phyloP scores from a whole-genome alignment of 2,888 invertebrate species.

The Zele albiditarsus region DNA sequence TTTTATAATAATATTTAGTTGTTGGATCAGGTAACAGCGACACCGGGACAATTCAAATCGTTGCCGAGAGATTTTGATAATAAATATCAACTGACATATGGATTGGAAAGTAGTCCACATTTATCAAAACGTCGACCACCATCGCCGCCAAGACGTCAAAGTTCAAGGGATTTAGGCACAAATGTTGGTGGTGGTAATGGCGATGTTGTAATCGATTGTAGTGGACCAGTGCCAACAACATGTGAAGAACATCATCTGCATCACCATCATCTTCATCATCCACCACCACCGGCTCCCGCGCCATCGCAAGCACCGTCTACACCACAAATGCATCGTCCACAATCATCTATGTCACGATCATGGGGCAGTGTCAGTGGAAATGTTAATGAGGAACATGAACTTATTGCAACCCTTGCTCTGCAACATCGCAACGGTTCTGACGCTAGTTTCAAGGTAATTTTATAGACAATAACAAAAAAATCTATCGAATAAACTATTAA shows the following conservation, averaged over 20 bases:
- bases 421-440: constrained; percentile 84
- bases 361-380: constrained; percentile 74
- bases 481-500: constrained; percentile 12
- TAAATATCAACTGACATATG: constrained; percentile 74
- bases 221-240: constrained; percentile 73
- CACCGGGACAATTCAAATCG: constrained; percentile 75
- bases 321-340: constrained; percentile 73
- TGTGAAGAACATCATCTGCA: constrained; percentile 68
- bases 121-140: constrained; percentile 86
- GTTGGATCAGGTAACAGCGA: constrained; percentile 65
- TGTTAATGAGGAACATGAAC: constrained; percentile 71
- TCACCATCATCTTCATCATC: constrained; percentile 64
- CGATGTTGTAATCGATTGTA: constrained; percentile 72
- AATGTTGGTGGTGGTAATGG: constrained; percentile 55
- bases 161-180: constrained; percentile 65
- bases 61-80: constrained; percentile 75
- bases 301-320: constrained; percentile 80
- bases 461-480: background rate
- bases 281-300: constrained; percentile 78
- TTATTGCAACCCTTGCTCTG: constrained; percentile 73
- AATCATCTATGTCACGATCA: constrained; percentile 75
- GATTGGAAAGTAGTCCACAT: constrained; percentile 78
- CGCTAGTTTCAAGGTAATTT: constrained; percentile 85
- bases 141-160: constrained; percentile 86
- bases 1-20: constrained; percentile 53